Conservation (phyloP, 2,888 invertebrate species). For the Netelia inedita region DNA sequence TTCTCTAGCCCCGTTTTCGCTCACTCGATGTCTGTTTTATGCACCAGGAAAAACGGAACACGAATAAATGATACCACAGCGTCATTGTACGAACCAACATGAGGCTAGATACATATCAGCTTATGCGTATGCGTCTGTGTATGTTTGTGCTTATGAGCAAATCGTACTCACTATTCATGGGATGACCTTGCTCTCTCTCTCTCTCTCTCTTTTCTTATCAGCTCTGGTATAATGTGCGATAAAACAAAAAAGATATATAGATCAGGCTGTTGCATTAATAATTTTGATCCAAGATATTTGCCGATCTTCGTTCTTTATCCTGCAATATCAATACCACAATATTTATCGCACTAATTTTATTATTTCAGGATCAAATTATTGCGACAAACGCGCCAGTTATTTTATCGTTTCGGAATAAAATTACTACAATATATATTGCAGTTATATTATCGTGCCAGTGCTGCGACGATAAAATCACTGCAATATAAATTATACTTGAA, state of each 20-base stretch:
- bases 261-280: no score
- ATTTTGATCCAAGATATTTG: neutral
- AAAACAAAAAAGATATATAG: neutral
- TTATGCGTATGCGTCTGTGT: slow-evolving; percentile 10
- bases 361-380: no score
- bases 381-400: no score
- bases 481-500: no score
- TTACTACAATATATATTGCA: slow-evolving; percentile 45
- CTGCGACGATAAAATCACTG: no score
- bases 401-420: slow-evolving; percentile 75
- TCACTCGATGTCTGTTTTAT: slow-evolving; percentile 75
- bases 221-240: neutral
- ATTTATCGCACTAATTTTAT: no score
- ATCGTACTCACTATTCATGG: neutral
- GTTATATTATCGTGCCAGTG: no score
- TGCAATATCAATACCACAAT: no score
- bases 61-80: slow-evolving; percentile 83
- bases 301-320: no score
- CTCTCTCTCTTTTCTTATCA: neutral
- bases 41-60: slow-evolving; percentile 78
- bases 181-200: neutral
- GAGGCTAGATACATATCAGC: neutral
- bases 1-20: slow-evolving; percentile 23
- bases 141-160: neutral
- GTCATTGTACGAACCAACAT: slow-evolving; percentile 75